Percentiles rank a stretch among this genome's conserved stretches.
These are phyloP conservation scores for Microchrysa polita DNA, from an alignment of 2,888 invertebrate genomes.

Conservation along the genomic window DNA sequence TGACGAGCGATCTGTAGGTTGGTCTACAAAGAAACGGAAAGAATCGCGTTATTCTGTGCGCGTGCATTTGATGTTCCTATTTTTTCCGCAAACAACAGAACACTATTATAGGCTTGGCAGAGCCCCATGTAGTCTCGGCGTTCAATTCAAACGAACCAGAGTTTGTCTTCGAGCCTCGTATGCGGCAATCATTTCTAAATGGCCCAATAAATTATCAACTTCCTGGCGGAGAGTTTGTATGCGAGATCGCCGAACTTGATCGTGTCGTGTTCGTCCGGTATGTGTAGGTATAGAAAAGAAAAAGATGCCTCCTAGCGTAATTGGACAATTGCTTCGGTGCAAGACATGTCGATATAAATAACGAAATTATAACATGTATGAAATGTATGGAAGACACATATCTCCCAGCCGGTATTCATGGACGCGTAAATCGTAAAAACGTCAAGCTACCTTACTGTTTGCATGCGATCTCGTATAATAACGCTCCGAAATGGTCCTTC, in stretches of 20 bases:
- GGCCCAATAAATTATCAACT: conserved; percentile 47
- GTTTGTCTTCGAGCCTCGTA: neutral
- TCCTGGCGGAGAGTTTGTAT: conserved; percentile 44
- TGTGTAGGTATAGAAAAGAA: too few species aligned
- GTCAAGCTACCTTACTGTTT: neutral
- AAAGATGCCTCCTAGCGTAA: conserved; percentile 20
- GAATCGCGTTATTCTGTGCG: conserved; percentile 29
- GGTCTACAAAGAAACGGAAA: conserved; percentile 34
- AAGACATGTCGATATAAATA: conserved; percentile 33
- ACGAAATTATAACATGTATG: conserved; percentile 9
- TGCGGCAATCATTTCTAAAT: conserved; percentile 46
- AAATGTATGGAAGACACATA: neutral
- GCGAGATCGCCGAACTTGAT: neutral
- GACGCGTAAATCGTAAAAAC: neutral
- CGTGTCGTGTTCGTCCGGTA: conserved; percentile 8
- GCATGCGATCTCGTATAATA: neutral
- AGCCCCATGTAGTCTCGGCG: neutral
- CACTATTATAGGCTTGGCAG: neutral
- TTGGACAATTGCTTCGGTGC: conserved; percentile 35
- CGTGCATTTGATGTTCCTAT: conserved; percentile 31
- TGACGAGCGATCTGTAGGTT: neutral
- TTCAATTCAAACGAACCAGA: neutral
- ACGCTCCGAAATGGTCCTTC: neutral
- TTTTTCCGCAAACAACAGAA: too few species aligned
- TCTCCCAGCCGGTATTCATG: neutral